Evolutionary conservation across 2,113 vertebrate genomes (phyloP), one percentile per base, ranked within the genome.

Genomic region (Cebus imitator): DNA sequence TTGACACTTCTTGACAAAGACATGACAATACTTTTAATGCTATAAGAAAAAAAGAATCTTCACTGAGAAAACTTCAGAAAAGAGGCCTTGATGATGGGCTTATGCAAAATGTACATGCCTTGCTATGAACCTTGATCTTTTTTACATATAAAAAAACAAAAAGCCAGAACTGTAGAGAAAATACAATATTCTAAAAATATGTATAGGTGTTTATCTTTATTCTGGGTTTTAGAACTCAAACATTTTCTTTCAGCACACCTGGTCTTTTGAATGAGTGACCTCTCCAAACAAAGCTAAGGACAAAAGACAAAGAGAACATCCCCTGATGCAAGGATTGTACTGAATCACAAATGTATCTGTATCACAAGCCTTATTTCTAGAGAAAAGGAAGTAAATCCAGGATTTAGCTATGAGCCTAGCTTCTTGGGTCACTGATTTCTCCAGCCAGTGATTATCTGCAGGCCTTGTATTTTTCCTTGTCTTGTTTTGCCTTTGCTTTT

Each of bases 1-100:
- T 90, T 96, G 96, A 97, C 91, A 91, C 61, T 94, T 92, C 72
- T 81, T 94, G 86, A 87, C 27, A 94, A 96, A 97, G 83, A 92
- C 68, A 86, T 82, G 90, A 89, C 66, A 95, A 68, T 61, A 83
- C 61, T 96, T 92, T 90, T 93, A 92, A 93, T 75, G 37, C 23
- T 87, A 0, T 58, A 78, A 52, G 48, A 90, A 87, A 86, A 95
- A 88, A 83, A 80, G 70, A 58, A 30, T 75, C 90, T 88, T 90
- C 68, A 45, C 73, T 58, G 17, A 97, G 81, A 86, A 97, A 90
- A 92, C 27, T 93, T 92, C 45, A 93, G 87, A 94, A 92, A 94
- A 97, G 87, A 95, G 72, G 66, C 37, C 52, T 64, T 82, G 37
- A 94, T 64, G 61, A 81, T 76, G 25, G 79, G 25, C 45, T 87